phyloP scores from a whole-genome alignment of 2,797 vertebrate genomes.

The Arremon aurantiirostris region DNA sequence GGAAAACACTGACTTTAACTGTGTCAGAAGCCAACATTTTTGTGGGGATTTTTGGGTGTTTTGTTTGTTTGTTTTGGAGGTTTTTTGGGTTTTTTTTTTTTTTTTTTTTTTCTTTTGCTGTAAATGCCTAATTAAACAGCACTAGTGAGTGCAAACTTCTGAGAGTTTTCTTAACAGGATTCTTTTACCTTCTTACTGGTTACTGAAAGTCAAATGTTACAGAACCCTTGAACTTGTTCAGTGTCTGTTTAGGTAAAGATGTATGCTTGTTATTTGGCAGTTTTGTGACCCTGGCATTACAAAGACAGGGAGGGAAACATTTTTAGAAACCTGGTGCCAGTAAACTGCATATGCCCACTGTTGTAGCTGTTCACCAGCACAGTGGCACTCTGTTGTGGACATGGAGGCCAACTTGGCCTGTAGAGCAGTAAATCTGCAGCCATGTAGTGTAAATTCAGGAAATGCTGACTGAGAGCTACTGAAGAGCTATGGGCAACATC shows the following conservation, averaged over 20 bases:
- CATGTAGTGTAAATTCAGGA: not conserved
- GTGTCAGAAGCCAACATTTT: not conserved
- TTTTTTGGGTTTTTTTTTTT: not conserved
- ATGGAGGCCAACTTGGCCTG: not conserved
- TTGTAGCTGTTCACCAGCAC: not conserved
- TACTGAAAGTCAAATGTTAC: not conserved
- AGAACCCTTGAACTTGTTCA: not conserved
- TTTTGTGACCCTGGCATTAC: not conserved
- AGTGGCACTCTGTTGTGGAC: not conserved
- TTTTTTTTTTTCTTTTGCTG: not conserved
- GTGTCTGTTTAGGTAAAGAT: not conserved
- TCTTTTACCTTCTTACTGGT: not conserved
- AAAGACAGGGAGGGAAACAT: not conserved
- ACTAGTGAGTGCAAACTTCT: not conserved
- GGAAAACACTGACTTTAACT: not conserved
- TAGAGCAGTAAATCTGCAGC: not conserved
- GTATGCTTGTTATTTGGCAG: not conserved
- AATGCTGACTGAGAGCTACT: not conserved
- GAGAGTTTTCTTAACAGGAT: not conserved
- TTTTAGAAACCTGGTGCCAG: not conserved
- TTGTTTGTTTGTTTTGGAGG: not conserved
- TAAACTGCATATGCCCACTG: not conserved
- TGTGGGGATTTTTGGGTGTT: fast-evolving
- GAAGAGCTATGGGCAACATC: not conserved
- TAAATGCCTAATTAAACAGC: not conserved